These are phyloP conservation scores for Opisthocomus hoazin DNA, from an alignment of 2,113 vertebrate genomes.

Conservation along the genomic window DNA sequence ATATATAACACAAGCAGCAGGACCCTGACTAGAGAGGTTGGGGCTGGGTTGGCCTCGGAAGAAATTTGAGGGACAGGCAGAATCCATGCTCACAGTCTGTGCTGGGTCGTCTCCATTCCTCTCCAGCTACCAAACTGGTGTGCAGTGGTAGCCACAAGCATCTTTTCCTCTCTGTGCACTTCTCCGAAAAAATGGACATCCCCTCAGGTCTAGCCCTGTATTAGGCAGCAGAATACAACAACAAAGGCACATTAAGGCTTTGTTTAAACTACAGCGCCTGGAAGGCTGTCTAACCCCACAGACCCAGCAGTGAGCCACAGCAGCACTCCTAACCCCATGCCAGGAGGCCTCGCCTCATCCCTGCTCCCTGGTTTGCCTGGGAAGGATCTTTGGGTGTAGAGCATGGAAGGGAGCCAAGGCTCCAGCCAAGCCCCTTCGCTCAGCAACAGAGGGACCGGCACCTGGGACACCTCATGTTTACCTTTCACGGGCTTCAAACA, in stretches of 20 bases:
- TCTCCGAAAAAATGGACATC: not conserved
- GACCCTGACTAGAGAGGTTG: rapidly evolving
- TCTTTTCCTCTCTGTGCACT: not conserved
- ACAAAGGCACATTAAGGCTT: not conserved
- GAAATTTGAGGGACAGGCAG: not conserved
- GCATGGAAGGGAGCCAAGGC: not conserved
- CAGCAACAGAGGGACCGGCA: not conserved
- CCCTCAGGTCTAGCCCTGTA: not conserved
- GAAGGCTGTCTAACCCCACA: not conserved
- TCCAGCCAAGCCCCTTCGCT: not conserved
- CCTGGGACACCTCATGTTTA: not conserved
- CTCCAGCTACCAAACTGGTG: not conserved
- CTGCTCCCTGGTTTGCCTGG: not conserved
- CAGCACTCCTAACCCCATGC: not conserved
- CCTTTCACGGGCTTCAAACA: not conserved
- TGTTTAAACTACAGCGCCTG: not conserved
- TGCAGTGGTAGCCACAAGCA: not conserved
- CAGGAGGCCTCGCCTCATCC: not conserved
- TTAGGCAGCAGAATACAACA: not conserved
- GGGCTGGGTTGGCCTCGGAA: not conserved
- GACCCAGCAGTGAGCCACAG: rapidly evolving
- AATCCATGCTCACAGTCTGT: not conserved
- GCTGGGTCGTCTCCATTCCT: not conserved
- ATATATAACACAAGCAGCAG: not conserved
- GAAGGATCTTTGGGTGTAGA: not conserved